Conservation (phyloP, 2,888 invertebrate genomes). For the Amitus sp. region DNA sequence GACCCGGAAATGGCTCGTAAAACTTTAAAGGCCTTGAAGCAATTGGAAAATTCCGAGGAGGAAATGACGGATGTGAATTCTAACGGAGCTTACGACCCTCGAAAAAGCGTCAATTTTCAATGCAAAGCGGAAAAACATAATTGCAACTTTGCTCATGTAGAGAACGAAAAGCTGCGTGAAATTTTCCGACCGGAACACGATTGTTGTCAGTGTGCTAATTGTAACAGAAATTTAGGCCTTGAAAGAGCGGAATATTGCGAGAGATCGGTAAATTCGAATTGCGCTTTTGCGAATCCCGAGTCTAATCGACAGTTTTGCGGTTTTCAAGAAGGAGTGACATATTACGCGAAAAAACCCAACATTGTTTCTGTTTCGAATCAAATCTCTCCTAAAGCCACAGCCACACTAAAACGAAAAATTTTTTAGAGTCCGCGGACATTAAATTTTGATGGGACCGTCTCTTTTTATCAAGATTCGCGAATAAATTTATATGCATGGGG, state of each 20-base stretch:
- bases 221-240: background rate
- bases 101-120: background rate
- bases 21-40: slow-evolving; percentile 41
- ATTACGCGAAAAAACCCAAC: slow-evolving; percentile 46
- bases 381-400: background rate
- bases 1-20: slow-evolving; percentile 45
- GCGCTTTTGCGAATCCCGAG: background rate
- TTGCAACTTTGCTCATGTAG: too few species aligned
- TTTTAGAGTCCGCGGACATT: too few species aligned
- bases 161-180: background rate
- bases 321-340: slow-evolving; percentile 51
- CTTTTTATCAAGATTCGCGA: too few species aligned
- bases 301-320: slow-evolving; percentile 29
- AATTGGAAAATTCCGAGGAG: slow-evolving; percentile 33
- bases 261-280: slow-evolving; percentile 42
- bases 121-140: background rate
- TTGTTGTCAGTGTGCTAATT: background rate
- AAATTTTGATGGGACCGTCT: too few species aligned
- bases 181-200: background rate
- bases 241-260: slow-evolving; percentile 10
- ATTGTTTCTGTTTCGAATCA: background rate
- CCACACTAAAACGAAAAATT: too few species aligned
- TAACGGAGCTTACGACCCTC: slow-evolving; percentile 52
- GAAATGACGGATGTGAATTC: slow-evolving; percentile 32
- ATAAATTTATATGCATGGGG: too few species aligned